Percentiles rank a stretch among this genome's conserved stretches.
Evolutionary conservation across 1,140 invertebrate species (phyloP).

Genomic region (Episyrphus balteatus): DNA sequence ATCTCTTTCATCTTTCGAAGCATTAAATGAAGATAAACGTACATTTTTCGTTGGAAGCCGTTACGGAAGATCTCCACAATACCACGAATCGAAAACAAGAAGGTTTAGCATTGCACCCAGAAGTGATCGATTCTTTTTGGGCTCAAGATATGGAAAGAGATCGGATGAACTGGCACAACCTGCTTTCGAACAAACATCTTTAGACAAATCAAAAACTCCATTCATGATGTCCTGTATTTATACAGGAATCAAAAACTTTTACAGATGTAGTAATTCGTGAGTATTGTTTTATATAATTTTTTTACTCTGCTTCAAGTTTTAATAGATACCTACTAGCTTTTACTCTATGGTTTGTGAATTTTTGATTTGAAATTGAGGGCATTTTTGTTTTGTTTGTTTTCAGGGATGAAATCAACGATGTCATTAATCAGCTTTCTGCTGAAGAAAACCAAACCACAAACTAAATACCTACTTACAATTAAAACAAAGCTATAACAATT

Average conservation of each 20-base stretch:
- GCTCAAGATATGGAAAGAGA: conserved; percentile 33
- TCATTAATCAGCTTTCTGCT: no score
- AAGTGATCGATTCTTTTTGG: conserved; percentile 33
- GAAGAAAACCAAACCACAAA: no score
- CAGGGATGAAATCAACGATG: no score
- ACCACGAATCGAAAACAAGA: conserved; percentile 15
- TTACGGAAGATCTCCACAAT: conserved; percentile 23
- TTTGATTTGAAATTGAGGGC: no score
- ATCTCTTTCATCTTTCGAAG: no score
- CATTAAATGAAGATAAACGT: no score
- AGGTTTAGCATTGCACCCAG: conserved; percentile 27
- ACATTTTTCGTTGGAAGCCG: conserved; percentile 34
- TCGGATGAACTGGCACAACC: conserved; percentile 6
- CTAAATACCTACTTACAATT: no score
- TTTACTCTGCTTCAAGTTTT: no score
- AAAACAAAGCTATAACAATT: no score
- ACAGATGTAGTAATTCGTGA: conserved; percentile 24
- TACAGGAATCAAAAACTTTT: conserved; percentile 24
- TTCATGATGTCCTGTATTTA: conserved; percentile 21
- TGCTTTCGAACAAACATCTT: neutral
- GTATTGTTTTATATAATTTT: neutral
- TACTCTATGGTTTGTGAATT: no score
- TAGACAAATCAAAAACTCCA: neutral
- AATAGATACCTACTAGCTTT: no score
- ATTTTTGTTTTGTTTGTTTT: no score